Evolutionary conservation across 2,888 invertebrate species (phyloP), one percentile per base, ranked within the genome.

Genomic region (Andrena bucephala): DNA sequence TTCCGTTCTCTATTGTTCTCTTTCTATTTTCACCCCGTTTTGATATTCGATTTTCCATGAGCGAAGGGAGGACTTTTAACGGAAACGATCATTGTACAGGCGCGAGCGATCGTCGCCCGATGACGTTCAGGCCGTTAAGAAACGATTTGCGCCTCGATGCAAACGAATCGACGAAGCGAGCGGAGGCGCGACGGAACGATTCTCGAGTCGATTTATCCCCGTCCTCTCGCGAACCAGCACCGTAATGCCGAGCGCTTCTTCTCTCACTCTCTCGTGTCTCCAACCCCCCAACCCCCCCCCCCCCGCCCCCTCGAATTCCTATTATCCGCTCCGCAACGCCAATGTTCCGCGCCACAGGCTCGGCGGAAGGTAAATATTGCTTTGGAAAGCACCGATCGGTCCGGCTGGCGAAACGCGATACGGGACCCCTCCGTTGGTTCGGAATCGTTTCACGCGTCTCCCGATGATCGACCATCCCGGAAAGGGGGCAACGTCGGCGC

Each of bases 311-410:
- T n/a, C 33, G 2, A 2, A 16, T 33, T 31, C 3, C 20, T 48
- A 0, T 42, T 77, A 77, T 62, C 42, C n/a, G 20, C 54, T 60
- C 66, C 27, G 71, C 54, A 42, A 42, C 68, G 29, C 52, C 57
- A 20, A 24, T 36, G 50, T 36, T 29, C 42, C 66, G 77, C 36
- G 76, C 63, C 79, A n/a, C 29, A 29, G 10, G 36, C 60, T 65
- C 65, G 81, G 66, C 81, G 79, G 69, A 79, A 65, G 50, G 6
- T 72, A 59, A 72, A 63, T 80, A 83, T 83, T 83, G 83, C 83
- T 83, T 76, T 76, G 24, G 70, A 50, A 74, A 78, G 78, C 77
- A 72, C 71, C 71, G 62, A 71, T 67, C 48, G 54, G 42, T 36
- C n/a, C 48, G 7, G 16, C 29, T 57, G 63, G 33, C 16, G 5